Conservation (phyloP, 2,888 invertebrate genomes). For the Mythimna lalbum region DNA sequence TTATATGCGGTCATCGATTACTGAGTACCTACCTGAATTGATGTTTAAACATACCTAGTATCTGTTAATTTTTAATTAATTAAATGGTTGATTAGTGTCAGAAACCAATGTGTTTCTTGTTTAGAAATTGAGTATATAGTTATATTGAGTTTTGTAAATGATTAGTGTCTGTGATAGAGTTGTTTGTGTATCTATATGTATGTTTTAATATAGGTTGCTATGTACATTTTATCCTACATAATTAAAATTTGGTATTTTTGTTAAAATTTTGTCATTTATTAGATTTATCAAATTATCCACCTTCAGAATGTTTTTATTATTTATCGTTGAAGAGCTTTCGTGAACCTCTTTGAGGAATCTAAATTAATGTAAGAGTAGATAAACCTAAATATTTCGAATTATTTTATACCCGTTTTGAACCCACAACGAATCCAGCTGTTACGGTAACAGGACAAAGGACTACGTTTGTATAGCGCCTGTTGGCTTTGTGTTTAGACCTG, state of each 20-base stretch:
- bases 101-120: slow-evolving; percentile 41
- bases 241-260: slow-evolving; percentile 55
- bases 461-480: slow-evolving; percentile 31
- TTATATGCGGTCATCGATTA: slow-evolving; percentile 15
- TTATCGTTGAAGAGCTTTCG: slow-evolving; percentile 40
- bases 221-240: slow-evolving; percentile 46
- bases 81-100: slow-evolving; percentile 57
- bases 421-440: slow-evolving; percentile 61
- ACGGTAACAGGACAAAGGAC: slow-evolving; percentile 7
- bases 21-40: slow-evolving; percentile 43
- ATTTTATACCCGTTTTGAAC: slow-evolving; percentile 41
- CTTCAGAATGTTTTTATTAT: slow-evolving; percentile 25
- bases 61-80: slow-evolving; percentile 56
- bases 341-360: slow-evolving; percentile 31
- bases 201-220: slow-evolving; percentile 52
- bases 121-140: slow-evolving; percentile 44
- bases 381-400: slow-evolving; percentile 50
- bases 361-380: slow-evolving; percentile 44
- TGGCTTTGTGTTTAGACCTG: slow-evolving; percentile 28
- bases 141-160: slow-evolving; percentile 57
- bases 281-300: slow-evolving; percentile 36
- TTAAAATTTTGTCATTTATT: slow-evolving; percentile 42
- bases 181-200: slow-evolving; percentile 58
- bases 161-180: slow-evolving; percentile 71
- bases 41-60: slow-evolving; percentile 31